Conservation (phyloP, 2,113 vertebrate species). For the Tamias sibiricus region DNA sequence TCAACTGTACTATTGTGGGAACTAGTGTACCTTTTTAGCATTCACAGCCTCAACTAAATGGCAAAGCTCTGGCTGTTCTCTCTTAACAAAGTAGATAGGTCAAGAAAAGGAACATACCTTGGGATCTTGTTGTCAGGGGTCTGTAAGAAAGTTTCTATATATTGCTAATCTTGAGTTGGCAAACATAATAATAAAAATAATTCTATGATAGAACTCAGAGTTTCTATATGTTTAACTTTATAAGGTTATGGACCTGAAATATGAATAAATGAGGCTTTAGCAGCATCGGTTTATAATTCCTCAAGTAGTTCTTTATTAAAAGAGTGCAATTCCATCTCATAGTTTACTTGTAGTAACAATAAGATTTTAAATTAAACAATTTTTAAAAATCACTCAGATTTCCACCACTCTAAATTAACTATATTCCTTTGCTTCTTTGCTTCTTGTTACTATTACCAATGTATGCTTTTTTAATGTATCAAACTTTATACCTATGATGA, state of each 20-base stretch:
- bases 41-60: constrained; percentile 3
- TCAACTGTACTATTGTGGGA: not conserved
- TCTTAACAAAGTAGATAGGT: constrained; percentile 25
- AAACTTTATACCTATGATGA: constrained; percentile 1
- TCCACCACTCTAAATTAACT: not conserved
- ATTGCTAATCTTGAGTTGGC: not conserved
- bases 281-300: constrained; percentile 31
- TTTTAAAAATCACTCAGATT: not conserved
- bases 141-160: not conserved
- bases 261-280: constrained; percentile 39
- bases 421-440: not conserved
- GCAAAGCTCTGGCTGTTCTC: not conserved
- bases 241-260: not conserved
- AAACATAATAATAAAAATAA: constrained; percentile 1
- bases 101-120: constrained; percentile 31
- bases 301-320: constrained; percentile 32
- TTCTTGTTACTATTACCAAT: not conserved
- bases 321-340: not conserved
- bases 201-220: not conserved
- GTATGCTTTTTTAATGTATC: not conserved
- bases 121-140: not conserved
- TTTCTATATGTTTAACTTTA: constrained; percentile 39
- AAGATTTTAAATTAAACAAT: not conserved
- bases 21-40: constrained; percentile 26
- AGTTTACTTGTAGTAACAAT: not conserved